These are phyloP conservation scores for Malurus cyaneus DNA, from an alignment of 2,113 vertebrate species.

Conservation along the genomic window DNA sequence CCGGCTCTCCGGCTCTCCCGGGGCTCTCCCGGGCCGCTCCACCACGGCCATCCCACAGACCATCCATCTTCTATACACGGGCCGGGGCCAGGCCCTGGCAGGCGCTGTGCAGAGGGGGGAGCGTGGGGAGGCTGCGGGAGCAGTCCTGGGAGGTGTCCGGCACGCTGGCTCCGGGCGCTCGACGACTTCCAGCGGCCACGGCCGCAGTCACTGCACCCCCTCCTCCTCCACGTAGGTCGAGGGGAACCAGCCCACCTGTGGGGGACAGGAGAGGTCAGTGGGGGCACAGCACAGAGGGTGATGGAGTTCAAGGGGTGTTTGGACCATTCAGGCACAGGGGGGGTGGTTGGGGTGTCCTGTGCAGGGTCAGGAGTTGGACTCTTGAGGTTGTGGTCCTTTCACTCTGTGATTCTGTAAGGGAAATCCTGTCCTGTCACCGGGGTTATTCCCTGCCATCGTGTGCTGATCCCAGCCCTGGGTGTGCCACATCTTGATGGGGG, in stretches of 20 bases:
- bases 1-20: background rate
- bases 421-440: accelerated
- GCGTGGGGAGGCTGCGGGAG: background rate
- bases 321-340: background rate
- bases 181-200: background rate
- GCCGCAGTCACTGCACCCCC: conserved; percentile 79
- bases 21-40: background rate
- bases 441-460: accelerated
- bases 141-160: background rate
- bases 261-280: background rate
- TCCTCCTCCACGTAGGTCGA: conserved; percentile 98
- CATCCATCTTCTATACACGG: conserved; percentile 74
- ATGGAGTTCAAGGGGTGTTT: accelerated
- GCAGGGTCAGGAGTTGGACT: background rate
- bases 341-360: background rate
- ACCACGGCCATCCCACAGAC: background rate
- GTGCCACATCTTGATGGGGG: accelerated
- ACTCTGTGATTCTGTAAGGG: background rate
- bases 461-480: background rate
- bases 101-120: background rate
- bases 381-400: accelerated
- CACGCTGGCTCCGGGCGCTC: conserved; percentile 39
- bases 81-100: background rate
- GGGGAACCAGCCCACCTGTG: conserved; percentile 96
- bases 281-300: background rate